These are phyloP conservation scores for Benthosema pterotum DNA, from an alignment of 2,797 vertebrate species.

Conservation along the genomic window DNA sequence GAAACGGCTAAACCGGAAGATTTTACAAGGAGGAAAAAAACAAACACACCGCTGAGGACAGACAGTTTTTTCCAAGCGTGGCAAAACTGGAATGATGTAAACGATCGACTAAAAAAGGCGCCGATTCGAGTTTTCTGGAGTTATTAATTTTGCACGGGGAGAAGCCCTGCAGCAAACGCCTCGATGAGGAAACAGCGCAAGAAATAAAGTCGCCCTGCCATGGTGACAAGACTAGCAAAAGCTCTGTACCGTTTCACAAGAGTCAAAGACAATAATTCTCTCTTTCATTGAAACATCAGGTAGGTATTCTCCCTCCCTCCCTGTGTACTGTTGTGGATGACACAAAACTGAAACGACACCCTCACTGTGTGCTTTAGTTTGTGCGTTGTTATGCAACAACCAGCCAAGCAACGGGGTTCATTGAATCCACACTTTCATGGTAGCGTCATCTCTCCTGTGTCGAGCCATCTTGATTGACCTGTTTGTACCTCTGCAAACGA, in stretches of 20 bases:
- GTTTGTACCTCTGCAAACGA: not conserved
- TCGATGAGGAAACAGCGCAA: slow-evolving; percentile 68
- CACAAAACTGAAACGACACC: too few species aligned
- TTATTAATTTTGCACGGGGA: not conserved
- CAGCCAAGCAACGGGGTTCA: not conserved
- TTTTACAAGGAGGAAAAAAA: not conserved
- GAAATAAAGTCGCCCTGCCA: slow-evolving; percentile 44
- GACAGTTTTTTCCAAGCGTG: not conserved
- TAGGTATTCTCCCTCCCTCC: not conserved
- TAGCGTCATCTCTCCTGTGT: slow-evolving; percentile 18
- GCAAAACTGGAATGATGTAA: not conserved
- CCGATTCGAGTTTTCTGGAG: too few species aligned
- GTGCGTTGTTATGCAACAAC: not conserved
- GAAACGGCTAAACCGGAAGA: slow-evolving; percentile 59
- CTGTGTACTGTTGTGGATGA: not conserved
- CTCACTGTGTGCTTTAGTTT: too few species aligned
- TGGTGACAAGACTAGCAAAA: slow-evolving; percentile 38
- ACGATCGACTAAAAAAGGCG: not conserved
- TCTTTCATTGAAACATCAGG: slow-evolving; percentile 11
- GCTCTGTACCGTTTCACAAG: slow-evolving; percentile 27
- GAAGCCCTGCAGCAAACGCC: not conserved
- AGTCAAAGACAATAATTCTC: not conserved
- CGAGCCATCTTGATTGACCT: slow-evolving; percentile 33
- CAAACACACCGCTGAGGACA: not conserved
- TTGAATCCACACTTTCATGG: not conserved